phyloP scores from a whole-genome alignment of 1,140 invertebrate species.

The Ladona fulva region DNA sequence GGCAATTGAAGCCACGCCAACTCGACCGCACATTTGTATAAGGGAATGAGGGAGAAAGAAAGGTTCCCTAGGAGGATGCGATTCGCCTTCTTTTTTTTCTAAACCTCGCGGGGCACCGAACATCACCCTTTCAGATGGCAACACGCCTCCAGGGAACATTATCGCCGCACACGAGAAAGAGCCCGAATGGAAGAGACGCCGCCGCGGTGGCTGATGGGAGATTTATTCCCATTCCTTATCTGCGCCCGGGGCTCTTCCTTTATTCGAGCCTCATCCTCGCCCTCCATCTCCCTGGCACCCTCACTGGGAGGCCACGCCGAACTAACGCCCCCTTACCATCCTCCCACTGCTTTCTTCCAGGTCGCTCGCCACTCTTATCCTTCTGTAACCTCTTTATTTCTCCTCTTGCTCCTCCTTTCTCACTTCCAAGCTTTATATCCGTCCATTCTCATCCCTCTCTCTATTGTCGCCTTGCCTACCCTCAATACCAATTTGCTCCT shows the following conservation, averaged over 20 bases:
- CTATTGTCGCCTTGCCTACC: no score
- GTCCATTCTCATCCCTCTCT: no score
- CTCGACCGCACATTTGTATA: not conserved
- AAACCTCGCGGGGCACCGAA: not conserved
- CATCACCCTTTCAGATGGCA: not conserved
- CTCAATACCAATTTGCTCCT: no score
- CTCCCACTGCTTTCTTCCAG: not conserved
- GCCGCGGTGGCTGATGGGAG: not conserved
- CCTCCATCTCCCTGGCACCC: no score
- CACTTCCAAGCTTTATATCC: no score
- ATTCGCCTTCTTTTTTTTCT: not conserved
- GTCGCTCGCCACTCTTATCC: not conserved
- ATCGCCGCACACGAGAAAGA: not conserved
- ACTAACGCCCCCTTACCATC: no score
- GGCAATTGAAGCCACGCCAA: not conserved
- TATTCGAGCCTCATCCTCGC: not conserved
- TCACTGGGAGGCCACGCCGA: no score
- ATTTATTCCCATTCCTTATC: slow-evolving; percentile 1
- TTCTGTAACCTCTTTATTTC: not conserved
- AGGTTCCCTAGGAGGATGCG: not conserved
- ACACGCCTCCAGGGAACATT: not conserved
- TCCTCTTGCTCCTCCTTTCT: not conserved
- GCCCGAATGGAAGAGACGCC: not conserved
- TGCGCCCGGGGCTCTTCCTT: not conserved
- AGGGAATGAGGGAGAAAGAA: not conserved